Percentiles rank a stretch among this genome's conserved stretches.
Conservation (phyloP, 2,113 vertebrate genomes). For the Corynorhinus townsendii region DNA sequence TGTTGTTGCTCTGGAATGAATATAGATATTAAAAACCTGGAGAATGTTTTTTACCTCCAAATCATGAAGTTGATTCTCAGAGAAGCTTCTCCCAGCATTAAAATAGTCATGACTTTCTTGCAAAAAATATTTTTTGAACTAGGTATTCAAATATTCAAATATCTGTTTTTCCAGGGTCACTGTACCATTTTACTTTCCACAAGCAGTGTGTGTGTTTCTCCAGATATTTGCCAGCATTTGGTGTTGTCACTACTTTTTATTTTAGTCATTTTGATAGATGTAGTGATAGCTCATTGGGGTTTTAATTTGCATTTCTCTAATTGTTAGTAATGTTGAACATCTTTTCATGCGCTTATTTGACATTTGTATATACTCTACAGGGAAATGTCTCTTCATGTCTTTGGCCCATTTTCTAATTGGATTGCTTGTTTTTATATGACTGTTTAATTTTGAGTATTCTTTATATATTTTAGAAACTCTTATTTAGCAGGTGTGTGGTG, state of each 20-base stretch:
- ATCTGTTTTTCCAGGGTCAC: background rate
- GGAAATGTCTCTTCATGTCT: background rate
- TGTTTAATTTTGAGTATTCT: background rate
- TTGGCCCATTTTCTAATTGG: background rate
- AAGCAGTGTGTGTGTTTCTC: background rate
- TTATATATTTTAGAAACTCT: background rate
- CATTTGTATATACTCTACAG: background rate
- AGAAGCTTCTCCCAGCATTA: background rate
- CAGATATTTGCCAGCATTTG: background rate
- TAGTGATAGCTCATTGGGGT: background rate
- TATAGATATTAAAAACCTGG: background rate
- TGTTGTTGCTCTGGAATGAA: background rate
- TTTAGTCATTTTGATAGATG: background rate
- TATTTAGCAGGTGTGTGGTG: background rate
- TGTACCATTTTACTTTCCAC: background rate
- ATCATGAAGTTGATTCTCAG: background rate
- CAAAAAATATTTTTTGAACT: constrained; percentile 37
- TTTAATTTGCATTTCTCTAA: background rate
- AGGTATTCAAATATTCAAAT: constrained; percentile 37
- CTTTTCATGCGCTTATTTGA: background rate
- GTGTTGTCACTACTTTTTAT: background rate
- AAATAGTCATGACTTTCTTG: background rate
- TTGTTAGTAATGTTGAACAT: background rate
- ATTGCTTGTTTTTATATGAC: background rate
- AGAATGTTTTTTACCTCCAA: background rate